These are phyloP conservation scores for Sepiola atlantica DNA, from an alignment of 2,888 invertebrate genomes.

Conservation along the genomic window DNA sequence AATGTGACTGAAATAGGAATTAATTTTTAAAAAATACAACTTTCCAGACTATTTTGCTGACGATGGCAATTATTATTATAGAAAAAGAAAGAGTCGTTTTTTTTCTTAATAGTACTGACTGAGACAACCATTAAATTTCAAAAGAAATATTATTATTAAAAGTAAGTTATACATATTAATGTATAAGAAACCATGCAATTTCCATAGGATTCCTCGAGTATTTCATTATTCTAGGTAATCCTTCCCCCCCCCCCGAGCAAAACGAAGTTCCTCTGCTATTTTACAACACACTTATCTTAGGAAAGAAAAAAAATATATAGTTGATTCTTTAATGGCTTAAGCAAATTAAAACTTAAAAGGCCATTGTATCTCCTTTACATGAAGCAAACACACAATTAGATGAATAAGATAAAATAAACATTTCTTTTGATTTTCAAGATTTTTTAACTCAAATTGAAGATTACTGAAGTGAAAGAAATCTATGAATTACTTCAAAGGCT, in stretches of 20 bases:
- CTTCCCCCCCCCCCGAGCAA: background rate
- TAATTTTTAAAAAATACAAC: no score
- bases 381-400: background rate
- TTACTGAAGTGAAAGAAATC: background rate
- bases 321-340: background rate
- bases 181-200: no score
- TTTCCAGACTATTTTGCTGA: no score
- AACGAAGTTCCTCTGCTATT: background rate
- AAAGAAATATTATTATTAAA: no score
- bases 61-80: no score
- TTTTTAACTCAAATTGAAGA: background rate
- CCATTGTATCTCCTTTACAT: background rate
- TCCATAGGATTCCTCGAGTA: no score
- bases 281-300: background rate
- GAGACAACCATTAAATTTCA: no score
- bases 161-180: no score
- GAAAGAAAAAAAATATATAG: background rate
- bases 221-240: no score
- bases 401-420: background rate
- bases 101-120: no score
- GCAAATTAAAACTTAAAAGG: background rate
- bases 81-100: no score
- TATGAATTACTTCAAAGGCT: background rate
- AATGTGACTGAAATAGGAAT: no score
- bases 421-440: background rate